Conservation (phyloP, 2,888 invertebrate species). For the Reticulitermes lucifugus region DNA sequence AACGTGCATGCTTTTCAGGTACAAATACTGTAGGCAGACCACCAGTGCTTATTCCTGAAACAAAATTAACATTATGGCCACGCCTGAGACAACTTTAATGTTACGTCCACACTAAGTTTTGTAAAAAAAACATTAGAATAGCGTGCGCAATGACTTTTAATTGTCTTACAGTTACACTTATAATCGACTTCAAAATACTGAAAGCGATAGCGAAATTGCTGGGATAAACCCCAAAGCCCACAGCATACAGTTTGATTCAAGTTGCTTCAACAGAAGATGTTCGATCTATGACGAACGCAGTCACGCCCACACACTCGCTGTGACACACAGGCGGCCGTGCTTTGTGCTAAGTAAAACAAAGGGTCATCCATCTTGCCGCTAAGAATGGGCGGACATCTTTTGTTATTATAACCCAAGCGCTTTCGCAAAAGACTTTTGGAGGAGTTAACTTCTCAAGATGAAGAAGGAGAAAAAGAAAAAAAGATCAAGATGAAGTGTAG, state of each 20-base stretch:
- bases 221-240: conserved; percentile 9
- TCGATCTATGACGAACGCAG: not conserved
- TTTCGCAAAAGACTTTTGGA: conserved; percentile 32
- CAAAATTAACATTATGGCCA: not conserved
- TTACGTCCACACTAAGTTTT: not conserved
- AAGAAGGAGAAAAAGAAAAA: conserved; percentile 10
- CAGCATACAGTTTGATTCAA: conserved; percentile 9
- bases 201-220: not conserved
- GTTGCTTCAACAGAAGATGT: conserved; percentile 7
- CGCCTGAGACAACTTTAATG: not conserved
- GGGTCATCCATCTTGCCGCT: conserved; percentile 42
- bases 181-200: not conserved
- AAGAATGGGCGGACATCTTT: conserved; percentile 47
- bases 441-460: conserved; percentile 23
- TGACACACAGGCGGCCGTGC: conserved; percentile 24
- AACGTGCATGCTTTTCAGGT: no score
- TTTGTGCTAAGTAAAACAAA: conserved; percentile 37
- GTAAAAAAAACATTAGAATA: not conserved
- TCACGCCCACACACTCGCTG: conserved; percentile 25
- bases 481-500: conserved; percentile 3
- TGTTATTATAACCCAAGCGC: conserved; percentile 34
- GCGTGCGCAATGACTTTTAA: not conserved
- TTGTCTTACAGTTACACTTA: not conserved
- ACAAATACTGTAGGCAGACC: no score
- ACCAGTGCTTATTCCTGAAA: no score